Base-by-base conservation (phyloP, 2,113 vertebrate genomes). In the Cavia porcellus region DNA sequence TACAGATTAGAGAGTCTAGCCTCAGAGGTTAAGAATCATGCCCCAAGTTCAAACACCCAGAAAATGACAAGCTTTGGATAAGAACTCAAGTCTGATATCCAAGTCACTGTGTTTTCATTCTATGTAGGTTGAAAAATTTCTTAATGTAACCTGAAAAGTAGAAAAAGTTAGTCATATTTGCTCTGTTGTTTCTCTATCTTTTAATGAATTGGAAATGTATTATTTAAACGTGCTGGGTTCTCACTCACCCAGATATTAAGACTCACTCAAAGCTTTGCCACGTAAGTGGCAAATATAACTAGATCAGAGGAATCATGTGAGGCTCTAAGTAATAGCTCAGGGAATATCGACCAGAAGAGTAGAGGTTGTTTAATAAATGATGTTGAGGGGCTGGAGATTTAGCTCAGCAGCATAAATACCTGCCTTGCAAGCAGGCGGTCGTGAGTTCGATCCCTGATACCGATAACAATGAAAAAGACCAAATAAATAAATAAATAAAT, bases 1-100 rank as follows among this genome's bases (percentile, higher is more conserved):
- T 97, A 97, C 95, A 98, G 96, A 98, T 97, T 97, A 97, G 70
- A 86, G 82, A 93, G 64, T 92, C 81, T 88, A 96, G 81, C 80
- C 42, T 92, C 92, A 66, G 85, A 97, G 92, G 92, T 96, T 96
- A 96, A 95, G 92, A 97, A 93, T 93, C 64, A 68, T 88, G 59
- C 81, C 64, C 92, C 81, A 96, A 95, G 87, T 96, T 96, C 96
- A 97, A 97, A 96, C 35, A 81, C 52, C 59, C 70, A 90, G 96
- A 74, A 95, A 96, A 97, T 91, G 85, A 86, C 85, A 96, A 95
- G 59, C 50, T 75, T 79, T 59, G 94, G 88, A 96, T 92, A 92
- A 96, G 47, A 93, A 95, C 50, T 86, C 59, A 55, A 84, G 35
- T 86, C 47, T 75, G 92, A 96, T 97, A 96, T 97, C 87, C 94